Evolutionary conservation across 2,113 vertebrate genomes (phyloP).

Genomic region (Miniopterus natalensis): DNA sequence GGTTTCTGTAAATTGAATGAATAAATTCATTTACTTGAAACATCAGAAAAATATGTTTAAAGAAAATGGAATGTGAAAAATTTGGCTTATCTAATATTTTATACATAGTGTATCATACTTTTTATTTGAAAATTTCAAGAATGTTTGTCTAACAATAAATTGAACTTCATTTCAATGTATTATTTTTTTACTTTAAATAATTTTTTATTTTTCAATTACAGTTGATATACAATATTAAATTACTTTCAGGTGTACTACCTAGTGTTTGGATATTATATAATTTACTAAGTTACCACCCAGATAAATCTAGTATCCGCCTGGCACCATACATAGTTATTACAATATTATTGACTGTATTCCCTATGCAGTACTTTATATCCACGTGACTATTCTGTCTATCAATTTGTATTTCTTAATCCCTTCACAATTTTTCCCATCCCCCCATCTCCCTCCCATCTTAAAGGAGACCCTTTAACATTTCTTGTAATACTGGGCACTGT

Average conservation of each 20-base stretch:
- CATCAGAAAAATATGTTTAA: background rate
- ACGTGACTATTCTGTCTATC: background rate
- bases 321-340: background rate
- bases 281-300: background rate
- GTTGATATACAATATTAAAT: background rate
- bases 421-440: background rate
- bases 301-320: background rate
- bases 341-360: background rate
- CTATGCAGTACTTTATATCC: background rate
- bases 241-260: background rate
- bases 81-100: background rate
- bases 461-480: background rate
- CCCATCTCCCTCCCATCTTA: background rate
- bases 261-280: background rate
- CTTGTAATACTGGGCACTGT: background rate
- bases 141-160: background rate
- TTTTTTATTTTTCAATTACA: background rate
- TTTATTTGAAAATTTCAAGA: constrained; percentile 34
- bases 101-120: background rate
- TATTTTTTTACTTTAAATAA: background rate
- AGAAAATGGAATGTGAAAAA: background rate
- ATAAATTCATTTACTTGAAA: background rate
- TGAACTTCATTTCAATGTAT: background rate
- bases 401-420: background rate
- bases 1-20: background rate